Percentiles rank a stretch among this genome's conserved stretches.
Conservation (phyloP, 2,888 invertebrate species). For the Lasiommata megera region DNA sequence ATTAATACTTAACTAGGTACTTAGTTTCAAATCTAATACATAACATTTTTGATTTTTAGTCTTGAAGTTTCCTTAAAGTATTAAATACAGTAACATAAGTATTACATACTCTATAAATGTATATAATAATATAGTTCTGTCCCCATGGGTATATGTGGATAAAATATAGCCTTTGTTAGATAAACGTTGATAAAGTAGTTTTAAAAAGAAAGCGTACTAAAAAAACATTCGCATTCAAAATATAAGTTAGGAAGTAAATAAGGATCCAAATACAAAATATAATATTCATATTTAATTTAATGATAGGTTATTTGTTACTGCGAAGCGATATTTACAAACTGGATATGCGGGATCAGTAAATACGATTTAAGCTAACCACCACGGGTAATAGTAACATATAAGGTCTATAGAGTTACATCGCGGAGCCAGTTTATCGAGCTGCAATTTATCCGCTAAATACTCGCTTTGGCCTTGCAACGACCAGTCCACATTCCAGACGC, state of each 20-base stretch:
- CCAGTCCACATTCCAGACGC: slow-evolving; percentile 64
- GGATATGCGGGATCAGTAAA: slow-evolving; percentile 47
- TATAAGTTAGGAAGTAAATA: neutral
- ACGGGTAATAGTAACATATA: slow-evolving; percentile 57
- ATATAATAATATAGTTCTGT: too few species aligned
- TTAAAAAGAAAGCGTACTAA: too few species aligned
- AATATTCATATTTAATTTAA: slow-evolving; percentile 26
- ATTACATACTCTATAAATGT: too few species aligned
- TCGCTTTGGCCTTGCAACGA: slow-evolving; percentile 60
- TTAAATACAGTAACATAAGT: too few species aligned
- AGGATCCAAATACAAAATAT: neutral
- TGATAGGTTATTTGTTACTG: slow-evolving; percentile 25
- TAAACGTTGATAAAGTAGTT: too few species aligned
- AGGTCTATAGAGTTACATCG: slow-evolving; percentile 52
- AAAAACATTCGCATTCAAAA: neutral
- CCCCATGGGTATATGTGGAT: too few species aligned
- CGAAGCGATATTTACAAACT: slow-evolving; percentile 39
- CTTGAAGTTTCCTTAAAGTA: too few species aligned
- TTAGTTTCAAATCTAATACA: too few species aligned
- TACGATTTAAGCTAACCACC: slow-evolving; percentile 58
- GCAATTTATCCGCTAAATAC: slow-evolving; percentile 75
- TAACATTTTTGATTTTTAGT: too few species aligned
- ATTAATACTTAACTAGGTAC: too few species aligned
- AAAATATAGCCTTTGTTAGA: too few species aligned
- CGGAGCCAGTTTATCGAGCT: slow-evolving; percentile 62